phyloP scores from a whole-genome alignment of 2,113 vertebrate species.

The Callorhinus ursinus region DNA sequence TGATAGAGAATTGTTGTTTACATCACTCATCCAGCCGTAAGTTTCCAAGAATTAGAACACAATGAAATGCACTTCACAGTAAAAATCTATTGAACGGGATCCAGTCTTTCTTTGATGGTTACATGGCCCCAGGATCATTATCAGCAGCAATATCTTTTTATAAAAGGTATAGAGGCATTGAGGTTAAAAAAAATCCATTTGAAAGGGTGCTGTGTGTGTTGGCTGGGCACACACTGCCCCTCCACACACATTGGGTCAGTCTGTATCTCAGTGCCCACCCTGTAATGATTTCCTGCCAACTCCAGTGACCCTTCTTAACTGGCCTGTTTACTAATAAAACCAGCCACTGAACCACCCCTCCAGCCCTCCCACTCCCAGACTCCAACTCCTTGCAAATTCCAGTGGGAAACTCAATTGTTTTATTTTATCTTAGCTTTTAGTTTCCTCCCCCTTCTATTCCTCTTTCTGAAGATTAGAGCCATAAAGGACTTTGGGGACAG shows the following conservation, averaged over 20 bases:
- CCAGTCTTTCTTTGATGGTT: not conserved
- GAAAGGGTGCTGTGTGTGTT: fast-evolving
- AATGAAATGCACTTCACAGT: not conserved
- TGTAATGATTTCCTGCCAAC: not conserved
- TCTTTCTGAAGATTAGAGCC: not conserved
- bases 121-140: not conserved
- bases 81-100: not conserved
- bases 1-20: not conserved
- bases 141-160: not conserved
- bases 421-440: not conserved
- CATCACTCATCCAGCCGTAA: not conserved
- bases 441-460: not conserved
- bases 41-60: slow-evolving; percentile 8
- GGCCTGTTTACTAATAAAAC: not conserved
- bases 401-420: not conserved
- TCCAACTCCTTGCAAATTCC: not conserved
- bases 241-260: fast-evolving
- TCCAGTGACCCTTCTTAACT: not conserved
- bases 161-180: not conserved
- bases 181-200: not conserved
- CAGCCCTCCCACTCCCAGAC: not conserved
- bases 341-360: not conserved
- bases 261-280: not conserved
- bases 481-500: not conserved
- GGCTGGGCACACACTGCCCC: not conserved